Evolutionary conservation across 2,797 vertebrate species (phyloP).

Genomic region (Acanthurus tractus): DNA sequence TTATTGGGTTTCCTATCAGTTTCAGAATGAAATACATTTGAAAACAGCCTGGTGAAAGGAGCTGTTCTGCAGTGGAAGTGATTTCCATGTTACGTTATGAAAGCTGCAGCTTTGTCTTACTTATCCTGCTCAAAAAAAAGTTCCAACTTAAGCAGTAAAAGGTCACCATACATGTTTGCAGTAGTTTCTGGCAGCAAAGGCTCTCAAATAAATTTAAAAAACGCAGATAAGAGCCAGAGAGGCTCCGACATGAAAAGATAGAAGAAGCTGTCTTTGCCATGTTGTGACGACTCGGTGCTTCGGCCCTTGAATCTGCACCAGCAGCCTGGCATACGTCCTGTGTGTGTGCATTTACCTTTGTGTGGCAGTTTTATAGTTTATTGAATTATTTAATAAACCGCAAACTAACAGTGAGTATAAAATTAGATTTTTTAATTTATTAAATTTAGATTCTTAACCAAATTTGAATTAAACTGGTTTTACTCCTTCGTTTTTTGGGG

Average conservation of each 20-base stretch:
- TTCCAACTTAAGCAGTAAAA: background rate
- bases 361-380: too few species aligned
- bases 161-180: too few species aligned
- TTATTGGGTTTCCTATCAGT: background rate
- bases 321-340: background rate
- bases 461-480: background rate
- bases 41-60: background rate
- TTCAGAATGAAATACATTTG: background rate
- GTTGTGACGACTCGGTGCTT: slow-evolving; percentile 2
- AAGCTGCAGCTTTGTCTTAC: background rate
- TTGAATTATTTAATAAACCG: too few species aligned
- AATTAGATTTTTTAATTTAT: too few species aligned
- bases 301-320: background rate
- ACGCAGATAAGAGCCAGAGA: background rate
- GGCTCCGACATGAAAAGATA: background rate
- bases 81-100: background rate
- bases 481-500: background rate
- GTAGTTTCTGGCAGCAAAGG: background rate
- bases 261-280: background rate
- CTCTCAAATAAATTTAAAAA: background rate
- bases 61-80: too few species aligned
- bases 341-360: background rate
- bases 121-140: background rate
- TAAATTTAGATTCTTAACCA: too few species aligned
- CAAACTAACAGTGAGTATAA: too few species aligned